Conservation (phyloP, 2,888 invertebrate genomes). For the Auanema freiburgensis region DNA sequence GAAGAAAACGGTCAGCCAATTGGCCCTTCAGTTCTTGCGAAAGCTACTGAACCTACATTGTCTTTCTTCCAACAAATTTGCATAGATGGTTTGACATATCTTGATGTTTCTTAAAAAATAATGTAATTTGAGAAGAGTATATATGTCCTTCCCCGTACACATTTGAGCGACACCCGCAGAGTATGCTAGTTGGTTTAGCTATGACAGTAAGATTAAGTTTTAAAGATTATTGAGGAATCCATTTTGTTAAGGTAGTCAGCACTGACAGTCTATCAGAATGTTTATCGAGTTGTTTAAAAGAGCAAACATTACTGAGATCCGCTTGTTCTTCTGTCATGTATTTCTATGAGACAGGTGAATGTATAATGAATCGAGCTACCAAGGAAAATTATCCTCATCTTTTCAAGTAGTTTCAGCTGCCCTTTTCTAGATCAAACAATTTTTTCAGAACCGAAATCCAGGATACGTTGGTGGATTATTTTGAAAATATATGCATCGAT, state of each 20-base stretch:
- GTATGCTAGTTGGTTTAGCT: constrained; percentile 55
- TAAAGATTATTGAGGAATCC: background rate
- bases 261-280: constrained; percentile 56
- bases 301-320: constrained; percentile 28
- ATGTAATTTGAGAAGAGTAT: constrained; percentile 29
- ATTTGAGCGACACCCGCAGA: constrained; percentile 61
- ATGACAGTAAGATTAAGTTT: constrained; percentile 39
- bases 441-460: constrained; percentile 43
- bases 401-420: constrained; percentile 33
- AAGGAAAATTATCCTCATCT: constrained; percentile 41
- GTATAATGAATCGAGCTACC: constrained; percentile 57
- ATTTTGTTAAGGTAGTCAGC: constrained; percentile 11
- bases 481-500: constrained; percentile 62
- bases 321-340: constrained; percentile 54
- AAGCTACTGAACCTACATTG: constrained; percentile 28
- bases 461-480: constrained; percentile 60
- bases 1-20: constrained; percentile 54
- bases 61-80: constrained; percentile 62
- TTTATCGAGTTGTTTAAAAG: constrained; percentile 52
- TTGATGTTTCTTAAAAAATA: background rate
- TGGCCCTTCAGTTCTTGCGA: constrained; percentile 49
- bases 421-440: background rate
- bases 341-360: constrained; percentile 63
- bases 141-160: constrained; percentile 53
- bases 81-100: constrained; percentile 42